phyloP scores from a whole-genome alignment of 2,888 invertebrate genomes.

The Cosmia trapezina region DNA sequence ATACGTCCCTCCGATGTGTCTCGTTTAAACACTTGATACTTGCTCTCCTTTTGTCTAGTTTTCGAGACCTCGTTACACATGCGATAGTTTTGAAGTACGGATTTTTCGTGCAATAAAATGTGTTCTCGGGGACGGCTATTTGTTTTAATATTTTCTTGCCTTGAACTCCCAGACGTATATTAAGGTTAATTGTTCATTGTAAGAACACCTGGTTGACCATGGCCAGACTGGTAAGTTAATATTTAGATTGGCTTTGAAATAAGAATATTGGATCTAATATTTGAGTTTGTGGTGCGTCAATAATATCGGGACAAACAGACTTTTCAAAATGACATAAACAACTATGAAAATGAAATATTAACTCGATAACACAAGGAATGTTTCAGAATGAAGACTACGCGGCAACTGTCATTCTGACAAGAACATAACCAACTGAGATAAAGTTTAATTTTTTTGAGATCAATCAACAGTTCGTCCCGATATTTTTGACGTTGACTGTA shows the following conservation, averaged over 20 bases:
- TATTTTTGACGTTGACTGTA: no score
- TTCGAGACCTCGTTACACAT: conserved; percentile 41
- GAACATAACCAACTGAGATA: no score
- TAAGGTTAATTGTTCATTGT: conserved; percentile 2
- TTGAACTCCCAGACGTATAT: not conserved
- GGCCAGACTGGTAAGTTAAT: no score
- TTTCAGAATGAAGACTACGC: no score
- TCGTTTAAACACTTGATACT: conserved; percentile 72
- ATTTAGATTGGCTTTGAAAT: not conserved
- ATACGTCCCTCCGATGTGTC: conserved; percentile 67
- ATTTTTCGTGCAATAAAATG: conserved; percentile 20
- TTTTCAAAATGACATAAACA: no score
- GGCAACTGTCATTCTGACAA: no score
- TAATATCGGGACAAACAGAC: no score
- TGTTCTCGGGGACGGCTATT: conserved; percentile 2
- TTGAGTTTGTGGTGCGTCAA: not conserved
- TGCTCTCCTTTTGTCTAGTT: conserved; percentile 56
- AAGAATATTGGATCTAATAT: not conserved
- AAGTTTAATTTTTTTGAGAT: no score
- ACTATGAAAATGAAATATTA: no score
- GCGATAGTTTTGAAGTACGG: conserved; percentile 41
- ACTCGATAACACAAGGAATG: no score
- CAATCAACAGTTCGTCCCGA: no score
- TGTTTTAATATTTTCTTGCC: not conserved
- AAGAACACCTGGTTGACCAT: not conserved